Conservation (phyloP, 2,888 invertebrate genomes). For the Macrophya annulata region DNA sequence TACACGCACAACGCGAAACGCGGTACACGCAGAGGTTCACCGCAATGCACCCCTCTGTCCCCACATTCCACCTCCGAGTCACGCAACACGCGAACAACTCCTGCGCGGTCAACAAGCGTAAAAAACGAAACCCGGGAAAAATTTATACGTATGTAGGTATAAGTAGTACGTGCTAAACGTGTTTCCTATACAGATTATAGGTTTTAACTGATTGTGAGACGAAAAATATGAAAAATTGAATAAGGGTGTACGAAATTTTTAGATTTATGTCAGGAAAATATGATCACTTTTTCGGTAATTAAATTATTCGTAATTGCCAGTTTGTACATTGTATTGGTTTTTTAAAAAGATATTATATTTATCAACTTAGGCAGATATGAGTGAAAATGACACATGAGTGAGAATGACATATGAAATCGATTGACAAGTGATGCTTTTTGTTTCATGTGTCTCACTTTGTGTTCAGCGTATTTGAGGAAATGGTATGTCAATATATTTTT, state of each 20-base stretch:
- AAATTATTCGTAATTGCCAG: neutral
- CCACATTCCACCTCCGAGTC: constrained; percentile 58
- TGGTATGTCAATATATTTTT: neutral
- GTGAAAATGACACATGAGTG: too few relatives aligned
- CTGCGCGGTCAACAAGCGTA: constrained; percentile 68
- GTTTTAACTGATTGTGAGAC: neutral
- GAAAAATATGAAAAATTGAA: neutral
- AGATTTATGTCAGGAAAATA: too few relatives aligned
- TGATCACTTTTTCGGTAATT: too few relatives aligned
- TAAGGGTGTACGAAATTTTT: neutral
- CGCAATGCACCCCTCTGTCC: constrained; percentile 78
- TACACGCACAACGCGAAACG: constrained; percentile 65
- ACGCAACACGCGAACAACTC: constrained; percentile 57
- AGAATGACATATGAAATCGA: too few relatives aligned
- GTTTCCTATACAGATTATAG: neutral
- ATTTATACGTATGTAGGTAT: neutral
- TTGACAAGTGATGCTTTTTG: too few relatives aligned
- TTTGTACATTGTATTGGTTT: neutral
- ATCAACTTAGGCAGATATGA: neutral
- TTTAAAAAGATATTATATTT: too few relatives aligned
- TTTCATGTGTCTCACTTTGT: neutral
- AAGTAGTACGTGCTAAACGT: neutral
- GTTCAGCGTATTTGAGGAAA: neutral
- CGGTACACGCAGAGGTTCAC: constrained; percentile 72
- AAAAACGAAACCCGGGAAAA: constrained; percentile 65